phyloP scores from a whole-genome alignment of 2,113 vertebrate species.

The Egretta garzetta region DNA sequence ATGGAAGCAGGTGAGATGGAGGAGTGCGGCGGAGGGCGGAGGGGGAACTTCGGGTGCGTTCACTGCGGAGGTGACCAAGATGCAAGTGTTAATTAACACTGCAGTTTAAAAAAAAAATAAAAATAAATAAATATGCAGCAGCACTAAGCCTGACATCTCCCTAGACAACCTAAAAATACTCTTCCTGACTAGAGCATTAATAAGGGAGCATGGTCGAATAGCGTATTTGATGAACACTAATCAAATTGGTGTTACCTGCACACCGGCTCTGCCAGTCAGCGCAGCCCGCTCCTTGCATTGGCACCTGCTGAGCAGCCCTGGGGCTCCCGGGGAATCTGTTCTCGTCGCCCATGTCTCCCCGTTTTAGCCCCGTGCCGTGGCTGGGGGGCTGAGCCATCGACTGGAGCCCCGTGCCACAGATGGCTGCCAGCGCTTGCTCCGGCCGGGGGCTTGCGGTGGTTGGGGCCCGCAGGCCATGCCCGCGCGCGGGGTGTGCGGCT shows the following conservation, averaged over 20 bases:
- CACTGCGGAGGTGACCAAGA: background rate
- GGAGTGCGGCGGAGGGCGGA: background rate
- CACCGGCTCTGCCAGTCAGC: background rate
- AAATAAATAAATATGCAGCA: background rate
- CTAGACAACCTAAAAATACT: constrained; percentile 62
- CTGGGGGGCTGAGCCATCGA: background rate
- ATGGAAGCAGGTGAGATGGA: constrained; percentile 89
- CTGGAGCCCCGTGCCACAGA: background rate
- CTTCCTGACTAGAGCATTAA: constrained; percentile 15
- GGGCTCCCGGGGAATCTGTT: background rate
- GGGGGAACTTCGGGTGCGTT: background rate
- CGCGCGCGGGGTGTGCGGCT: background rate
- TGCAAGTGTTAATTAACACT: background rate
- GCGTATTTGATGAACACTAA: constrained; percentile 60
- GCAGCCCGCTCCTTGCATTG: background rate
- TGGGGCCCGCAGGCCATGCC: background rate
- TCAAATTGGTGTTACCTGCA: constrained; percentile 21
- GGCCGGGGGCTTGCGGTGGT: background rate
- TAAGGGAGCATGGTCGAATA: constrained; percentile 6
- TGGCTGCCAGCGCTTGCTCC: background rate
- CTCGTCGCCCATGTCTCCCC: background rate
- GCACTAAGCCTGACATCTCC: constrained; percentile 3
- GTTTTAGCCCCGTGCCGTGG: rapidly evolving
- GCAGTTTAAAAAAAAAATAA: background rate
- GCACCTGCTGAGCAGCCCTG: background rate